A percentile compares a stretch with the other conserved stretches of the same genome.
These are phyloP conservation scores for Panthera tigris DNA, from an alignment of 2,113 vertebrate species.

Conservation along the genomic window DNA sequence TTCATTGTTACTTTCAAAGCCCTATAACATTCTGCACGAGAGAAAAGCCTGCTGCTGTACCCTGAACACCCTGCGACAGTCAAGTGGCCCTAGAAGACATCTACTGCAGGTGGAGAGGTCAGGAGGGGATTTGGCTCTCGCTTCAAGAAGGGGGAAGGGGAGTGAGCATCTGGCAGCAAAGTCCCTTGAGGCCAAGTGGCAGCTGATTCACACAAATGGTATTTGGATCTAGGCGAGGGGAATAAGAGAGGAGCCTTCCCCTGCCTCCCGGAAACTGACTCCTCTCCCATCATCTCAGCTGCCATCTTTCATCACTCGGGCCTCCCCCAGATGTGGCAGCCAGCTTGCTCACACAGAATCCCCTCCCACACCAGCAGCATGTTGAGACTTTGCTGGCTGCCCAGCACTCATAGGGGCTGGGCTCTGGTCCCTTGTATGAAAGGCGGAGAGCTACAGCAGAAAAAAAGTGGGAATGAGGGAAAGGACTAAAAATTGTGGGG, in stretches of 20 bases:
- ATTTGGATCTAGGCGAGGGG: conserved; percentile 55
- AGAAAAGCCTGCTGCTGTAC: neutral
- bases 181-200: conserved; percentile 48
- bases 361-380: conserved; percentile 60
- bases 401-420: neutral
- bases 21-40: neutral
- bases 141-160: neutral
- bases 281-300: conserved; percentile 63
- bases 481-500: neutral
- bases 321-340: conserved; percentile 77
- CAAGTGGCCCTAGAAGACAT: neutral
- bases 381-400: conserved; percentile 10
- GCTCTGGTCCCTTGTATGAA: neutral
- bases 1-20: neutral
- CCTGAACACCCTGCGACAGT: neutral
- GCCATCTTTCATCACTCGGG: conserved; percentile 67
- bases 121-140: neutral
- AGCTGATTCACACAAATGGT: conserved; percentile 73
- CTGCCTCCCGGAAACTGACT: conserved; percentile 67
- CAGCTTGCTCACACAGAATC: neutral
- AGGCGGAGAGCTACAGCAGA: neutral
- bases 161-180: conserved; percentile 59
- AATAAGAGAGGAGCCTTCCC: conserved; percentile 30
- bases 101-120: conserved; percentile 32
- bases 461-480: neutral